phyloP scores from a whole-genome alignment of 2,113 vertebrate genomes.

The Sterrhoptilus dennistouni region DNA sequence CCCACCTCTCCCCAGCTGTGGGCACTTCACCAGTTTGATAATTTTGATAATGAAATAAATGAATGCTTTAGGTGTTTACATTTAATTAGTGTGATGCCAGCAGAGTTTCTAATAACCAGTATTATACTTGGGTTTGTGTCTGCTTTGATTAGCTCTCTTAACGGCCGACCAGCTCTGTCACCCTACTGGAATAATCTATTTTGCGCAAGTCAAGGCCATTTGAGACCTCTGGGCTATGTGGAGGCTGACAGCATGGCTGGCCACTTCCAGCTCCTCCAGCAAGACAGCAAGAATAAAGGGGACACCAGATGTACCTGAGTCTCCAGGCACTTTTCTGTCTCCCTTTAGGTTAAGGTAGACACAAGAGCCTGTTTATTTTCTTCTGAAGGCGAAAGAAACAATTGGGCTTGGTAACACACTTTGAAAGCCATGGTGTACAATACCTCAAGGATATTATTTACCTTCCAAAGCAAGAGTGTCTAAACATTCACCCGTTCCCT shows the following conservation, averaged over 20 bases:
- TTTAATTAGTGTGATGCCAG: constrained; percentile 41
- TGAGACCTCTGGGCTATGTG: constrained; percentile 1
- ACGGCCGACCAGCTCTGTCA: constrained; percentile 14
- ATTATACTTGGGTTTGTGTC: constrained; percentile 29
- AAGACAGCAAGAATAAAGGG: neutral
- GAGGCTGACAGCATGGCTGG: neutral
- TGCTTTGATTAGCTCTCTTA: constrained; percentile 37
- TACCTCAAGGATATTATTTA: constrained; percentile 31
- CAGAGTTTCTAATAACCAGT: constrained; percentile 23
- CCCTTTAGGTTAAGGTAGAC: neutral
- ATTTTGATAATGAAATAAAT: constrained; percentile 58
- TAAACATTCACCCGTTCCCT: neutral
- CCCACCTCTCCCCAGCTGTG: constrained; percentile 47
- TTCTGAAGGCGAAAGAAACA: neutral
- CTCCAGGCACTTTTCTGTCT: neutral
- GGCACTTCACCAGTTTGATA: constrained; percentile 24
- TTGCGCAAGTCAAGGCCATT: constrained; percentile 44
- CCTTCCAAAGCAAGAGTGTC: neutral
- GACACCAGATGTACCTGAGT: neutral
- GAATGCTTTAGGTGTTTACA: constrained; percentile 50
- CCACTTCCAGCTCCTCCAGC: constrained; percentile 17
- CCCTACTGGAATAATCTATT: constrained; percentile 32
- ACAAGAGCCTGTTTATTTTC: neutral
- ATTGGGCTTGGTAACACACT: neutral
- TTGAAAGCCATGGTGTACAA: neutral